A percentile compares a stretch with the other conserved stretches of the same genome.
Conservation (phyloP, 2,113 vertebrate genomes). For the Jacana jacana region DNA sequence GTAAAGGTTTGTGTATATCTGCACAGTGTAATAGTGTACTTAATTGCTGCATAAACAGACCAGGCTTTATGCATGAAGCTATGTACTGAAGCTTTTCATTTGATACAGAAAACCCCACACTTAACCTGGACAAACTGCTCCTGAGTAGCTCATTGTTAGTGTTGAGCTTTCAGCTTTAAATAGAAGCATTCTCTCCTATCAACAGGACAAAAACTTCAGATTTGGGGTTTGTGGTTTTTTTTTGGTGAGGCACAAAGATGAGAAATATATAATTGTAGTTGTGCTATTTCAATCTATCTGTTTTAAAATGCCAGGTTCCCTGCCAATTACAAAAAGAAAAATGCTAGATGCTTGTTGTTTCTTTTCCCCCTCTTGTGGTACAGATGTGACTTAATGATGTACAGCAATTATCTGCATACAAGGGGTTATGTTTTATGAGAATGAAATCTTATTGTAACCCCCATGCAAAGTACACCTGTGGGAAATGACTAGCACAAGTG, state of each 20-base stretch:
- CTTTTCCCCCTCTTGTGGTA: not conserved
- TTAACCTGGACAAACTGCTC: not conserved
- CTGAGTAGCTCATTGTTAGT: constrained; percentile 24
- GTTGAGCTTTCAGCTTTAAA: constrained; percentile 21
- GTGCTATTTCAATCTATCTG: not conserved
- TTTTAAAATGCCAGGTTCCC: not conserved
- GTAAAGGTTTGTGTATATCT: not conserved
- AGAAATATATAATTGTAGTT: not conserved
- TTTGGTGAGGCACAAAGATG: not conserved
- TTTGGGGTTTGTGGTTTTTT: not conserved
- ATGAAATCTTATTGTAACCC: constrained; percentile 13
- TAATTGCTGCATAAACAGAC: constrained; percentile 6
- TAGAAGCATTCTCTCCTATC: not conserved
- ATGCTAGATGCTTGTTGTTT: not conserved
- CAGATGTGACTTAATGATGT: not conserved
- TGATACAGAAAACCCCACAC: not conserved
- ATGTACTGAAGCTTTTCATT: not conserved
- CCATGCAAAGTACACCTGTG: not conserved
- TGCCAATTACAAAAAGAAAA: not conserved
- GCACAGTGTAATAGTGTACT: not conserved
- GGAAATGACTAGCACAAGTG: constrained; percentile 2
- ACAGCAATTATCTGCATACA: not conserved
- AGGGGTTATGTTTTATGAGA: constrained; percentile 33
- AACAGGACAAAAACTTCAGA: not conserved
- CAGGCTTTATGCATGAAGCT: not conserved